Base-by-base conservation (phyloP, 2,113 vertebrate genomes). In the Conger conger region DNA sequence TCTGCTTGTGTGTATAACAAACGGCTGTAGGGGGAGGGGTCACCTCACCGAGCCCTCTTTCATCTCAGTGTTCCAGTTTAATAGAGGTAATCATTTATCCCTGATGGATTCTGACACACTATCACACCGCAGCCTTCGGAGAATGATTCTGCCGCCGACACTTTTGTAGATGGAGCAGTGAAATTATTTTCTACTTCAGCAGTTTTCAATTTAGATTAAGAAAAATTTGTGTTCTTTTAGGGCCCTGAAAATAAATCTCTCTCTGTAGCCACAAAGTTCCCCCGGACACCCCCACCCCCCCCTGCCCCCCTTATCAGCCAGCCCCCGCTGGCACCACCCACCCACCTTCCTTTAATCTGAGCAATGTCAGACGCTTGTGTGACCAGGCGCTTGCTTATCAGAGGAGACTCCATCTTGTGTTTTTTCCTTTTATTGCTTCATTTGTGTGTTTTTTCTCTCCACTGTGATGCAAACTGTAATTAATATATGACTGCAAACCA, bases 201-300 rank as follows among this genome's bases (percentile, higher is more conserved):
- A 93, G 95, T 96, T 96, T 96, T 96, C 96, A 96, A 96, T 96
- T 96, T 96, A 96, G 96, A 96, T 96, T 96, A 96, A 95, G 95
- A 95, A 94, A 94, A 96, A 95, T 93, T 92, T 94, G 94, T 80
- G 91, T 92, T 92, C 92, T 18, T 89, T 91, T 93, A 87, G 91
- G 83, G 0, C 60, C 76, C 83, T 37, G 0, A 90, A 93, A 93
- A 95, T 93, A 93, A 93, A 94, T 95, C 92, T 88, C 92, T 88
- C n/a, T 0, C 60, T 84, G 88, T 17, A 88, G 91, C 37, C 1
- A 91, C 91, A 78, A 78, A 38, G 76, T 38, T 27, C 57, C 76
- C 76, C 35, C 76, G 35, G 68, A 73, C 68, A 73, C 68, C 63
- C 57, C 57, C 20, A 1, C 57, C 57, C 57, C 57, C 57, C 57